These are phyloP conservation scores for Andrena flavipes DNA, from an alignment of 2,888 invertebrate genomes.

Conservation along the genomic window DNA sequence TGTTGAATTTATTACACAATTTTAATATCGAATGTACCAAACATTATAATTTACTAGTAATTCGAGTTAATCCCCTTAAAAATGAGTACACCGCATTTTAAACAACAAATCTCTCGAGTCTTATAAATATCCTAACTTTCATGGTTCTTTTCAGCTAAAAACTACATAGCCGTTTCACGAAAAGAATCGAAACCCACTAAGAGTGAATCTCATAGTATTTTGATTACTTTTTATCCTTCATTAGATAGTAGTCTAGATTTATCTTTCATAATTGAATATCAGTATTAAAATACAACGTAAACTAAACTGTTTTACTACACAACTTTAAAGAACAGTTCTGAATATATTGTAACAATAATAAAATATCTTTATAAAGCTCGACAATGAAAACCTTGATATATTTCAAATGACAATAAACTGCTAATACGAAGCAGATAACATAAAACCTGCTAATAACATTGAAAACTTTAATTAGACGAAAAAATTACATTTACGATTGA, in stretches of 20 bases:
- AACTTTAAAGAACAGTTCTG: neutral
- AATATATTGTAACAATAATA: neutral
- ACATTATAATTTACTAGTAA: neutral
- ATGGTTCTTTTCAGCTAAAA: neutral
- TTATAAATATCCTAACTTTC: neutral
- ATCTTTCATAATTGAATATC: neutral
- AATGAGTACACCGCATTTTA: neutral
- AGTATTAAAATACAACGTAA: neutral
- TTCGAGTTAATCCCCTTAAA: neutral
- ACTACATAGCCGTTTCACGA: neutral
- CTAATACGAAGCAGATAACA: neutral
- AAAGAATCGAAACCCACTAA: neutral
- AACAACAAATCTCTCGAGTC: neutral
- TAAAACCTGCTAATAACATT: conserved; percentile 43
- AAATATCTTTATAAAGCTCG: neutral
- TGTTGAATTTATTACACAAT: conserved; percentile 18
- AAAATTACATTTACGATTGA: conserved; percentile 53
- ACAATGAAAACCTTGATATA: neutral
- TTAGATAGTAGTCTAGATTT: neutral
- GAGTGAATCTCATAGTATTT: neutral
- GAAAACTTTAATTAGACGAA: conserved; percentile 58
- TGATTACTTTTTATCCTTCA: neutral
- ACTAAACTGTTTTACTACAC: neutral
- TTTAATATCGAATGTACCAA: neutral
- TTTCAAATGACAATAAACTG: conserved; percentile 7